These are phyloP conservation scores for Hemicordylus capensis DNA, from an alignment of 2,113 vertebrate species.

Conservation along the genomic window DNA sequence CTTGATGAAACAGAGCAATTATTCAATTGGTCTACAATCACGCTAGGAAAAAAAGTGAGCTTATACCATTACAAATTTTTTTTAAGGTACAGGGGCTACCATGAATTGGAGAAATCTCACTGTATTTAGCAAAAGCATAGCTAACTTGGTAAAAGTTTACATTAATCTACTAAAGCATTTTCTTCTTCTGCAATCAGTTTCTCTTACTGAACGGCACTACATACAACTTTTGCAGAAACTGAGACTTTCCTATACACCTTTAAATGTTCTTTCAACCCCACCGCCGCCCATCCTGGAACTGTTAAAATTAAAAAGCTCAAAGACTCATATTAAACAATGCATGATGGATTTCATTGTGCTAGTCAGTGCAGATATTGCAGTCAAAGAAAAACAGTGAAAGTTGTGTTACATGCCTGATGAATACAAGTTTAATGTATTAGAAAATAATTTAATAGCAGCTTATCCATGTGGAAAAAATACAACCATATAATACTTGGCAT, in stretches of 20 bases:
- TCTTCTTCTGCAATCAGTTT: rapidly evolving
- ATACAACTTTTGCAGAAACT: neutral
- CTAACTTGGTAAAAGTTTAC: neutral
- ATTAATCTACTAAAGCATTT: neutral
- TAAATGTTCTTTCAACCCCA: neutral
- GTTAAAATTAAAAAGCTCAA: neutral
- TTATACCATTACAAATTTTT: neutral
- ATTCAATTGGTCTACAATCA: too few species aligned
- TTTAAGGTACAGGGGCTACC: neutral
- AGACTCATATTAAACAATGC: neutral
- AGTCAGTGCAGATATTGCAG: neutral
- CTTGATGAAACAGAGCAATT: too few species aligned
- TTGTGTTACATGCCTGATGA: neutral
- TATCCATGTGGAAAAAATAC: neutral
- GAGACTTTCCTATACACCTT: neutral
- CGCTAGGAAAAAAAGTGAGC: too few species aligned
- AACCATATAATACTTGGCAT: neutral
- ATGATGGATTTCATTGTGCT: neutral
- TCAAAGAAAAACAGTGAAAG: neutral
- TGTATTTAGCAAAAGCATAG: neutral
- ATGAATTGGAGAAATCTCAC: neutral
- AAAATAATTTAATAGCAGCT: neutral
- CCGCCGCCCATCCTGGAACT: neutral
- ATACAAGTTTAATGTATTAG: neutral
- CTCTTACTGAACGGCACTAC: neutral